Evolutionary conservation across 2,113 vertebrate species (phyloP).

Genomic region (Etia nguti): DNA sequence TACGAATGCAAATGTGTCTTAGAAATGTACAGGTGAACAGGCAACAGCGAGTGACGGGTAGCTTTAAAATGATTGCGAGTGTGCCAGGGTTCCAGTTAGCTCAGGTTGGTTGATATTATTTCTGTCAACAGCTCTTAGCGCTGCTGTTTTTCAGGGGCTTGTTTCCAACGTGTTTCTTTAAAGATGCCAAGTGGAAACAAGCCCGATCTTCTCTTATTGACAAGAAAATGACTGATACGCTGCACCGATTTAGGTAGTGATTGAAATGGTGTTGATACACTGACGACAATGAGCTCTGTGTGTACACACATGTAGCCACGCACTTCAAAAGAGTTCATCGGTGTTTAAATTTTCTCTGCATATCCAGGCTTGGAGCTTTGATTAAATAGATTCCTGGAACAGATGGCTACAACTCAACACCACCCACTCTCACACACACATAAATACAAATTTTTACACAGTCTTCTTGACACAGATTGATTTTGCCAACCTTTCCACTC

Average conservation of each 20-base stretch:
- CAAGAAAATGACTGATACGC: neutral
- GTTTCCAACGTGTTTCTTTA: neutral
- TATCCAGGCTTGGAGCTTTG: neutral
- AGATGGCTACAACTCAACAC: neutral
- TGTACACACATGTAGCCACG: neutral
- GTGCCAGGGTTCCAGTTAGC: neutral
- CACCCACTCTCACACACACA: neutral
- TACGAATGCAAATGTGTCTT: neutral
- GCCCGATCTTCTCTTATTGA: neutral
- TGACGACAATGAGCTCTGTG: neutral
- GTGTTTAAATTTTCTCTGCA: neutral
- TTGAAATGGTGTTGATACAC: neutral
- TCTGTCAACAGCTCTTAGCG: neutral
- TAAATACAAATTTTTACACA: neutral
- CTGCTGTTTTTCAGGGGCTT: neutral
- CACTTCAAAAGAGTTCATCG: neutral
- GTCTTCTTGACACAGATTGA: constrained; percentile 1
- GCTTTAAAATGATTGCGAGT: neutral
- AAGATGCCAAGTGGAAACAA: neutral
- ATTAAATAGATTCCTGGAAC: constrained; percentile 5
- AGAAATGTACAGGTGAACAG: neutral
- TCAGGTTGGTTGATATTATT: neutral
- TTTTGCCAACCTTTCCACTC: neutral
- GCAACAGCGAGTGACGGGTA: neutral
- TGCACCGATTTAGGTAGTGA: neutral